Evolutionary conservation across 2,888 invertebrate genomes (phyloP).

Genomic region (Plemyria rubiginata): DNA sequence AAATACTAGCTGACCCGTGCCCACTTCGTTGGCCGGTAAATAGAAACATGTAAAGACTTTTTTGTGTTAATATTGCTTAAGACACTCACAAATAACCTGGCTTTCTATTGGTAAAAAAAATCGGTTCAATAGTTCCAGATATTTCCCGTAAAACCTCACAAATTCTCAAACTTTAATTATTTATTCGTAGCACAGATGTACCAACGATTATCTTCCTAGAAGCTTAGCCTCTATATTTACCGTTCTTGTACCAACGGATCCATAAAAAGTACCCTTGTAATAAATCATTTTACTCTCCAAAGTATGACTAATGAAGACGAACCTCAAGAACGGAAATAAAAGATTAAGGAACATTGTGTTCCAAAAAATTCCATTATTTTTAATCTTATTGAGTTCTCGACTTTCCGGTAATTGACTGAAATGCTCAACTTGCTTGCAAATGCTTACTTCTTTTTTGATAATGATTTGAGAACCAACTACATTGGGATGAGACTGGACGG

Average conservation of each 20-base stretch:
- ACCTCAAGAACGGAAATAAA: slow-evolving; percentile 62
- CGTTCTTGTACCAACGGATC: slow-evolving; percentile 17
- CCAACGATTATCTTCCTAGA: neutral
- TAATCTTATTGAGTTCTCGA: slow-evolving; percentile 40
- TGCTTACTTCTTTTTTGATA: slow-evolving; percentile 12
- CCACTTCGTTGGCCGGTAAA: too few species aligned
- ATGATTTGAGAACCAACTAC: neutral
- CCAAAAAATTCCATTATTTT: slow-evolving; percentile 36
- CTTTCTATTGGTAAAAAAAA: too few species aligned
- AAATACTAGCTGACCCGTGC: too few species aligned
- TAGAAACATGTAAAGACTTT: too few species aligned
- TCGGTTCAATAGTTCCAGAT: too few species aligned
- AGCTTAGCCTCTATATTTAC: slow-evolving; percentile 1
- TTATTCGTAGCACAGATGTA: too few species aligned
- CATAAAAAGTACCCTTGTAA: slow-evolving; percentile 56
- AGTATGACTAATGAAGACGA: slow-evolving; percentile 73
- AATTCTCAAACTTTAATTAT: too few species aligned
- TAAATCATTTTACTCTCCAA: slow-evolving; percentile 75
- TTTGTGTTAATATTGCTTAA: too few species aligned
- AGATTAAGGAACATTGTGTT: slow-evolving; percentile 67
- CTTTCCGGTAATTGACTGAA: slow-evolving; percentile 29
- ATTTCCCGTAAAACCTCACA: too few species aligned
- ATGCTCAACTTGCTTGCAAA: slow-evolving; percentile 31
- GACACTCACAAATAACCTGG: too few species aligned
- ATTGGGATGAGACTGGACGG: too few species aligned